Base-by-base conservation (phyloP, 1,140 invertebrate species). In the Sycophaga agraensis region DNA sequence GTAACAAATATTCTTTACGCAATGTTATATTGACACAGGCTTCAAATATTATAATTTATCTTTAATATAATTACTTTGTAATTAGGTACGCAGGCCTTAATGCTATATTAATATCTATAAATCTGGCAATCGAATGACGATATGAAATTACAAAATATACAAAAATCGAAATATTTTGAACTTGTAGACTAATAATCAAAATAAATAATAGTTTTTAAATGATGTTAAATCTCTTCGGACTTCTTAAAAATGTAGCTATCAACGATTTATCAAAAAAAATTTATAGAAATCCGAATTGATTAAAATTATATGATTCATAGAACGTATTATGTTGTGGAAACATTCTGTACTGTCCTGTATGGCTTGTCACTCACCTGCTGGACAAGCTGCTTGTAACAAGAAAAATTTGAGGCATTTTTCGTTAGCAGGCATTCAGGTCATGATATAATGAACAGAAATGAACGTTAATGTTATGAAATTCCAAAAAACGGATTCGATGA, bases 361-460 rank as follows among this genome's bases (percentile, higher is more conserved):
- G 40, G 34, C 35, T 64, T 61, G 37, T 60, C 63, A 76, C 78
- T 78, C 66, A 79, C 78, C 76, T 78, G 76, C 57, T 80, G 76
- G 54, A 77, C 71, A 59, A 78, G 76, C 74, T 78, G 78, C 74
- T 71, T 78, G 79, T 76, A 83, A 84, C 75, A 74, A 80, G 79
- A 77, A 73, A 73, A 74, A 73, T 54, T 31, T 43, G 34, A 63
- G 37, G 31, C 51, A 51, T 42, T 26, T 59, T 49, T 61, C 19
- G 43, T 66, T 60, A 57, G 17, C 42, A 61, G 14, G 46, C 31
- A 31, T 56, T 45, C 31, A 16, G 22, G 53, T 42, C 8, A 48
- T 2, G 22, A 49, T 22, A 50, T 37, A 31, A 40, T 22, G 21
- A 49, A 46, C 11, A 31, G 4, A 31, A 50, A 28, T 43, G 21